These are phyloP conservation scores for Sisyra terminalis DNA, from an alignment of 2,888 invertebrate species.

Conservation along the genomic window DNA sequence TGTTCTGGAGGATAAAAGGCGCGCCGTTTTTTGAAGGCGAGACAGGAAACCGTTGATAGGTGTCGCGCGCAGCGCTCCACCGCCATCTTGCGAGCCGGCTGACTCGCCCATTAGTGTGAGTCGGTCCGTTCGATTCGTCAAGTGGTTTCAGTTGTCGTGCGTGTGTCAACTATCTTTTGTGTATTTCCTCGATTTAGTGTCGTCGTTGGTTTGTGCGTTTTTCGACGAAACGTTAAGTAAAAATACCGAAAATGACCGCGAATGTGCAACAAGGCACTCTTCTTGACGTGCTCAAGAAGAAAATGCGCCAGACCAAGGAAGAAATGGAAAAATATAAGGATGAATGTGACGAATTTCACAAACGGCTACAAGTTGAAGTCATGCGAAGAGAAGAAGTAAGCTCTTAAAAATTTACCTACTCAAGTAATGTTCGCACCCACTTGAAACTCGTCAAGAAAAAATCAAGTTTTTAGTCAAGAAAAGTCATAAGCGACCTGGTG, in stretches of 20 bases:
- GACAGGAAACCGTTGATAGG: constrained; percentile 5
- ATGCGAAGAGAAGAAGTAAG: constrained; percentile 98
- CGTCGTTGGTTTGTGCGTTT: constrained; percentile 4
- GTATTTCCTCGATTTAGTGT: neutral
- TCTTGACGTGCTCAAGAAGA: constrained; percentile 95
- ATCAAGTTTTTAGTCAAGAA: too few relatives aligned
- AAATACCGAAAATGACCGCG: constrained; percentile 53
- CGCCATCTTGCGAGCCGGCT: constrained; percentile 23
- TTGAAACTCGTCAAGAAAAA: too few relatives aligned
- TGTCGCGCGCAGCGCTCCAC: constrained; percentile 17
- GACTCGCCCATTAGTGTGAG: constrained; percentile 27
- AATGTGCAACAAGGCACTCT: constrained; percentile 86
- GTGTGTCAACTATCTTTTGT: constrained; percentile 3
- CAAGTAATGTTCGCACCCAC: too few relatives aligned
- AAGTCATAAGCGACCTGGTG: too few relatives aligned
- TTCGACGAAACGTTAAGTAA: constrained; percentile 13
- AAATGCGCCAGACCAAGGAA: constrained; percentile 98
- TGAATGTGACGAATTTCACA: constrained; percentile 90
- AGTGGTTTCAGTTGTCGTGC: too few relatives aligned
- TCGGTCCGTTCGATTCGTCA: constrained; percentile 9
- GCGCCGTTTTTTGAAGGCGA: constrained; percentile 6
- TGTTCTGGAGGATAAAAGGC: too few relatives aligned
- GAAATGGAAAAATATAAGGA: constrained; percentile 98
- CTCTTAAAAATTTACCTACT: constrained; percentile 21
- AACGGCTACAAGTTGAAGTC: constrained; percentile 87